These are phyloP conservation scores for Pipra filicauda DNA, from an alignment of 2,113 vertebrate species.

Conservation along the genomic window DNA sequence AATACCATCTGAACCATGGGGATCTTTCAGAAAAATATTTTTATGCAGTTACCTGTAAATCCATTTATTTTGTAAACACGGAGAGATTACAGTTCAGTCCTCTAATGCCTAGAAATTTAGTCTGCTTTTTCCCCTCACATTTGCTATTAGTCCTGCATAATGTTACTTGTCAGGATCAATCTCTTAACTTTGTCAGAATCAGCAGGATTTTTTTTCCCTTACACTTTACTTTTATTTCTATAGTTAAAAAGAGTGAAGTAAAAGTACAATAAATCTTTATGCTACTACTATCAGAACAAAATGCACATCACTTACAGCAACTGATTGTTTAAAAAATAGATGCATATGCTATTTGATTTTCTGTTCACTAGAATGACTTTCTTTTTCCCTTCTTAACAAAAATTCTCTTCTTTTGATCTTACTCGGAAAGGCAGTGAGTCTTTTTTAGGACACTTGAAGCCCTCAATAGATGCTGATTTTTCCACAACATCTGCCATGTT, in stretches of 20 bases:
- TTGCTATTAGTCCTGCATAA: neutral
- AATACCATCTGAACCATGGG: neutral
- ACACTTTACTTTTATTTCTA: neutral
- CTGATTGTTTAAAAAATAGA: slow-evolving; percentile 41
- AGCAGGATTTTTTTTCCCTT: neutral
- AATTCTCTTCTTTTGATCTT: slow-evolving; percentile 22
- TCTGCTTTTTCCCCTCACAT: neutral
- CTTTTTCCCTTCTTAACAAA: slow-evolving; percentile 24
- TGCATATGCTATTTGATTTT: neutral
- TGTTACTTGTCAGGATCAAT: neutral
- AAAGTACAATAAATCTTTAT: neutral
- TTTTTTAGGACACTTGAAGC: slow-evolving; percentile 61
- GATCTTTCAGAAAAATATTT: neutral
- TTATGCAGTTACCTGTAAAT: neutral
- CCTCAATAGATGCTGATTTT: slow-evolving; percentile 65
- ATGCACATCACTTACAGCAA: neutral
- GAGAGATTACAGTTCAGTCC: neutral
- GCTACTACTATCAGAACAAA: neutral
- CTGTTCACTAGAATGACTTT: slow-evolving; percentile 9
- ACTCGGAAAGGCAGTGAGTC: slow-evolving; percentile 16
- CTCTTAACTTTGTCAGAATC: neutral
- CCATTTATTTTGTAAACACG: neutral
- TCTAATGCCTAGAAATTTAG: neutral
- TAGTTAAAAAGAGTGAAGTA: neutral
- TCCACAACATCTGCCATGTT: slow-evolving; percentile 60